Evolutionary conservation across 1,140 invertebrate species (phyloP), one percentile per base, ranked within the genome.

Genomic region (Holotrichia oblita): DNA sequence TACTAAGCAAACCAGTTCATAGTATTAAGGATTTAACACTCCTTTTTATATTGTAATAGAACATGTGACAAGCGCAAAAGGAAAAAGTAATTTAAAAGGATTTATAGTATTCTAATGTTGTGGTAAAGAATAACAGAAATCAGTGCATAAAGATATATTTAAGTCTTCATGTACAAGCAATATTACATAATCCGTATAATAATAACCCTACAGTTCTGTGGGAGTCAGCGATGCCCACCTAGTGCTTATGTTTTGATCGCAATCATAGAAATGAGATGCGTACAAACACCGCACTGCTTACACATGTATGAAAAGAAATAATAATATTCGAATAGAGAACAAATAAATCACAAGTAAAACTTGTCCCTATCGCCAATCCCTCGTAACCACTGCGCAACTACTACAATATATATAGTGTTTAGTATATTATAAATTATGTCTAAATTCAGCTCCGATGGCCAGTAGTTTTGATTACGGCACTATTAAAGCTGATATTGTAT

Each of bases 61-160:
- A 34, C 27, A 34, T 2, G 27, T 34, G 27, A 34, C 27, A 34
- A 34, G 27, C 27, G 27, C 27, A 34, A 34, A 34, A 34, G 27
- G 27, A 4, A 34, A 4, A 34, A 34, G 27, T 34, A 34, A 34
- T 34, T 34, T 34, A 34, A 34, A 34, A 34, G 27, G 27, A 34
- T 34, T 34, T 34, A 34, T 4, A 34, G 27, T 34, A 34, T 34
- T 14, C n/a, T 48, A 48, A 10, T 48, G 44, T 10, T 27, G 12
- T 27, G 20, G 22, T 69, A 61, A 40, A 14, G 34, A 73, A 64
- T 80, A 83, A 77, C 44, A 40, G 8, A n/a, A 34, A 40, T 22
- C 84, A 87, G 87, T 87, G 87, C 87, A 87, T 87, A 87, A 87
- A 87, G 87, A 87, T 87, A 87, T 87, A 87, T 86, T 87, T 86